Base-by-base conservation (phyloP, 2,888 invertebrate species). In the Ectemnius lituratus region DNA sequence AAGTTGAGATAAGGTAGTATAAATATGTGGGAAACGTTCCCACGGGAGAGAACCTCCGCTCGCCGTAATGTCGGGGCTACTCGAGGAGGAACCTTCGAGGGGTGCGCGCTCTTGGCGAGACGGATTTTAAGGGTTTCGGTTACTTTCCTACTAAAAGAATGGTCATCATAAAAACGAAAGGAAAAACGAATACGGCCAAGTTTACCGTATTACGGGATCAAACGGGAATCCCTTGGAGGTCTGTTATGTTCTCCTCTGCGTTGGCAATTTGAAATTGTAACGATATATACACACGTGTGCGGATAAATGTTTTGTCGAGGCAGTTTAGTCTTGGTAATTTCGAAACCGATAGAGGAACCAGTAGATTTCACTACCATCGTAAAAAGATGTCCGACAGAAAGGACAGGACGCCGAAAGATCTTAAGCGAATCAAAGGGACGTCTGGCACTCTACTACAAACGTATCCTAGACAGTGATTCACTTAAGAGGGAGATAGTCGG, bases 1-100 rank as follows among this genome's bases (percentile, higher is more conserved):
- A 79, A 81, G 77, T 78, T 80, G 70, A 76, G 85, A 87, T 85
- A 86, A 87, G 84, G 74, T 66, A 75, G 69, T 85, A 89, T 88
- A 89, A 89, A 89, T 90, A 89, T 86, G 87, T 88, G 88, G 88
- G 85, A 88, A 89, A 86, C 80, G 87, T 80, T 84, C 88, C 86
- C 86, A 67, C 78, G 89, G 81, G 89, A 84, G 77, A 84, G 77
- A 64, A 16, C 67, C 74, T 66, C 57, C 57, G 11, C 37, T 71
- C 47, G 46, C 46, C 47, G 62, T 52, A 46, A 59, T 18, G 8
- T 14, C 46, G 46, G 18, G n/a, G 37, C 23, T n/a, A 56, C 49
- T 45, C 59, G 61, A 18, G 52, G 49, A 67, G 56, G 58, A 67
- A 37, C 69, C 76, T 59, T 37, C 56, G 64, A 46, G 46, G 63